Evolutionary conservation across 2,888 invertebrate species (phyloP), one percentile per base, ranked within the genome.

Genomic region (Rhyacophila evoluta): DNA sequence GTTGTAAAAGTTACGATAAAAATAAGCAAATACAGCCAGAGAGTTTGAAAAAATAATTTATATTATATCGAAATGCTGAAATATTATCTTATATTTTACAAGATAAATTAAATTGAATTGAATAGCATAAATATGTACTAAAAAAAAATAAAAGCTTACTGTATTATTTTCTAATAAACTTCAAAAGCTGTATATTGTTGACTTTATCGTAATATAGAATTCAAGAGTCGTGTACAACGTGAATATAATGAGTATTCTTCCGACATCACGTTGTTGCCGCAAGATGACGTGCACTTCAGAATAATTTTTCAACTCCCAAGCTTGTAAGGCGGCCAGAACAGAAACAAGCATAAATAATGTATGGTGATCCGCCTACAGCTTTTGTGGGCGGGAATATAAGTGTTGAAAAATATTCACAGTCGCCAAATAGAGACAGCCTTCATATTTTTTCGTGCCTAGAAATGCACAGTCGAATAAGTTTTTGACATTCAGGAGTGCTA

Each of bases 271-370:
- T 55, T 8, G 33, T 68, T 69, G 11, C 39, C n/a, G 33, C 75
- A 69, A 75, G 74, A 55, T 69, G 75, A 69, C 69, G 69, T 69
- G 69, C 33, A 69, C 69, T 75, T 29, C 29, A 55, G 55, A 68
- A 74, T 69, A 75, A 70, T 75, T 68, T 75, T 75, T 75, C 69
- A 69, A 12, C 27, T 28, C 5, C 10, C 74, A 28, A 28, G 39
- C 11, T 41, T 41, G 72, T 33, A 72, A 36, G 36, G 37, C 36
- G 27, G 55, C 55, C 55, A 55, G 55, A 55, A 55, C 15, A 55
- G 55, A 55, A 70, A 76, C 70, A 33, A 70, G 55, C 70, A 78
- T 79, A 79, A 81, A 79, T 81, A 81, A 81, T 81, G 76, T 79
- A 79, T 78, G 78, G 70, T 74, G 80, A 78, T 38, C 72, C 78